Conservation (phyloP, 2,888 invertebrate species). For the Drosophila pseudotalamancana region DNA sequence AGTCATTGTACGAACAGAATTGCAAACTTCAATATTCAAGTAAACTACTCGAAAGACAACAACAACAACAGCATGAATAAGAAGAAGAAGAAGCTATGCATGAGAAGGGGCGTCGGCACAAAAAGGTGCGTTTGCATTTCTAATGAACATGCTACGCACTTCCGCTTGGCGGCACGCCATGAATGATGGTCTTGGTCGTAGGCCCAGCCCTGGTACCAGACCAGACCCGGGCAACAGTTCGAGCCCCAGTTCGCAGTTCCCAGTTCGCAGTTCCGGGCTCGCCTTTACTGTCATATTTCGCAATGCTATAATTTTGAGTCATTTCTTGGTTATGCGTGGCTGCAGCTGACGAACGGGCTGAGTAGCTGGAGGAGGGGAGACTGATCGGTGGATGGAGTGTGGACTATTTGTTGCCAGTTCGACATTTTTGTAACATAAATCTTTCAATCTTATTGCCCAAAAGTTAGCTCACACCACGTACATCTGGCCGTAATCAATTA, state of each 20-base stretch:
- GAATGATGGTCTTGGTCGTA: conserved; percentile 69
- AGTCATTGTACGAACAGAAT: conserved; percentile 44
- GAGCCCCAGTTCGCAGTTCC: conserved; percentile 20
- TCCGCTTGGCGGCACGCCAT: conserved; percentile 70
- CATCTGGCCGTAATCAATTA: conserved; percentile 67
- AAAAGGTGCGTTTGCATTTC: conserved; percentile 82
- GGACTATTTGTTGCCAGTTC: conserved; percentile 18
- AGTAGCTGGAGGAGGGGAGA: neutral
- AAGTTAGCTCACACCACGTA: conserved; percentile 19
- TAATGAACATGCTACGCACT: conserved; percentile 82
- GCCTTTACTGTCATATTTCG: conserved; percentile 74
- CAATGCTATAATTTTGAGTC: conserved; percentile 70
- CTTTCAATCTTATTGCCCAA: conserved; percentile 56
- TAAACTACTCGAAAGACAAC: conserved; percentile 63
- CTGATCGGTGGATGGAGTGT: too few species aligned
- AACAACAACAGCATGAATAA: conserved; percentile 39
- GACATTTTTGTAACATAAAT: conserved; percentile 52
- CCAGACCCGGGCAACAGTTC: conserved; percentile 15
- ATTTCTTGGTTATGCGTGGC: conserved; percentile 69
- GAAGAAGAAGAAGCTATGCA: conserved; percentile 9
- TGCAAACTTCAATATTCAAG: conserved; percentile 43
- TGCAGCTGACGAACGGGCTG: conserved; percentile 24
- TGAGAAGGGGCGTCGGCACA: conserved; percentile 27
- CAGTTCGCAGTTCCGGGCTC: conserved; percentile 24
- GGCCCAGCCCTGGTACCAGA: conserved; percentile 27